Evolutionary conservation across 2,888 invertebrate species (phyloP).

Genomic region (Luperina nickerlii): DNA sequence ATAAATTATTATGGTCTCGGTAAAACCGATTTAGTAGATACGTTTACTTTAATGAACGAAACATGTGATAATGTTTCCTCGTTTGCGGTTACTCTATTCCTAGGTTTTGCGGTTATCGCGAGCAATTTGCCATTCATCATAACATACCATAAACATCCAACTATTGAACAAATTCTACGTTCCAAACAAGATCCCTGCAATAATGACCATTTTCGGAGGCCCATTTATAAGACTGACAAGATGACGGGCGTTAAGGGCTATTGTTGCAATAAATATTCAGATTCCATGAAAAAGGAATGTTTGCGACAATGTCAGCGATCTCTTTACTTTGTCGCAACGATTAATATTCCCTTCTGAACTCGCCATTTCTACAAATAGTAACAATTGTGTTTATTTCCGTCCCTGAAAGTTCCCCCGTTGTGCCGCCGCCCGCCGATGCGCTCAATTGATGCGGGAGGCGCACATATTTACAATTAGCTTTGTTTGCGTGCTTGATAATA

Average conservation of each 20-base stretch:
- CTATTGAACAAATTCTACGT: background rate
- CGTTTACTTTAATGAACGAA: slow-evolving; percentile 48
- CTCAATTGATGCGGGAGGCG: slow-evolving; percentile 89
- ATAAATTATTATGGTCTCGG: slow-evolving; percentile 10
- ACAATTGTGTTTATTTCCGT: slow-evolving; percentile 87
- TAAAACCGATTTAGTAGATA: slow-evolving; percentile 30
- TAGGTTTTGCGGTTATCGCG: slow-evolving; percentile 39
- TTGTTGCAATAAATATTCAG: slow-evolving; percentile 37
- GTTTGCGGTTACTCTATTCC: slow-evolving; percentile 53
- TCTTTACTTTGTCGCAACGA: slow-evolving; percentile 51
- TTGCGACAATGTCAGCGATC: slow-evolving; percentile 40
- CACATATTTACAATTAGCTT: slow-evolving; percentile 87
- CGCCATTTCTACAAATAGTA: slow-evolving; percentile 86
- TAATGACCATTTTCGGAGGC: slow-evolving; percentile 2
- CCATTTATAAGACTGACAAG: slow-evolving; percentile 22
- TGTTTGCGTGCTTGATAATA: slow-evolving; percentile 84
- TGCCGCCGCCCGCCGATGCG: slow-evolving; percentile 73
- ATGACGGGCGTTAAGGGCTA: slow-evolving; percentile 5
- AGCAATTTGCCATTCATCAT: slow-evolving; percentile 35
- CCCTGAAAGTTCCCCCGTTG: slow-evolving; percentile 87
- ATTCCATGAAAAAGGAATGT: slow-evolving; percentile 27
- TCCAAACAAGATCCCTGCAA: background rate
- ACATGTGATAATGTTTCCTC: slow-evolving; percentile 41
- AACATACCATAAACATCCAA: background rate
- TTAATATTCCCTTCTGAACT: slow-evolving; percentile 62